Conservation (phyloP, 2,888 invertebrate genomes). For the Azorinus chamasolen region DNA sequence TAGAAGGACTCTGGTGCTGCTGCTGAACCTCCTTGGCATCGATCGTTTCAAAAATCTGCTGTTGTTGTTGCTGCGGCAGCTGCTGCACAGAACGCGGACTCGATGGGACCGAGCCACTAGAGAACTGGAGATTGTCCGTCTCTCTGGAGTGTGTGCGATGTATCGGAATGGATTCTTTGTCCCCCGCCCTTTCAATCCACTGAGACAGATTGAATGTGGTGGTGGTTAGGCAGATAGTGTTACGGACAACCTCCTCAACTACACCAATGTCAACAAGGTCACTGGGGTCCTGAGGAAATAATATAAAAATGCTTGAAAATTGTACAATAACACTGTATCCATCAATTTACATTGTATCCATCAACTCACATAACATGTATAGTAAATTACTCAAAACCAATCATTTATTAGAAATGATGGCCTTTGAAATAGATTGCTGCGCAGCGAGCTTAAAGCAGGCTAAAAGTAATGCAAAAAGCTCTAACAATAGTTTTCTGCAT, state of each 20-base stretch:
- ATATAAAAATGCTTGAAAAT: too few species aligned
- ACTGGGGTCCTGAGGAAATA: slow-evolving; percentile 69
- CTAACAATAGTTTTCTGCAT: too few species aligned
- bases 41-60: slow-evolving; percentile 70
- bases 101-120: slow-evolving; percentile 21
- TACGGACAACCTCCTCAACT: slow-evolving; percentile 78
- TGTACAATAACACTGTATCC: too few species aligned
- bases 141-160: slow-evolving; percentile 52
- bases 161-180: slow-evolving; percentile 61
- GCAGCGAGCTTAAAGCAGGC: too few species aligned
- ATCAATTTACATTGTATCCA: too few species aligned
- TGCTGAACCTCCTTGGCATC: slow-evolving; percentile 55
- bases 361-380: too few species aligned
- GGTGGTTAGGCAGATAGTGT: slow-evolving; percentile 78
- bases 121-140: slow-evolving; percentile 7
- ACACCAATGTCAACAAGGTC: slow-evolving; percentile 81
- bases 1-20: slow-evolving; percentile 68
- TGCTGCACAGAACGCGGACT: slow-evolving; percentile 13
- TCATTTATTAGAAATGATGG: too few species aligned
- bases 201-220: slow-evolving; percentile 76
- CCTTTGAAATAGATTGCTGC: too few species aligned
- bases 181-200: slow-evolving; percentile 59
- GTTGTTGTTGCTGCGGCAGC: slow-evolving; percentile 10
- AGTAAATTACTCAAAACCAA: too few species aligned
- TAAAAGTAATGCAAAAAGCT: too few species aligned